phyloP scores from a whole-genome alignment of 1,140 invertebrate species.

The Mamestra configurata region DNA sequence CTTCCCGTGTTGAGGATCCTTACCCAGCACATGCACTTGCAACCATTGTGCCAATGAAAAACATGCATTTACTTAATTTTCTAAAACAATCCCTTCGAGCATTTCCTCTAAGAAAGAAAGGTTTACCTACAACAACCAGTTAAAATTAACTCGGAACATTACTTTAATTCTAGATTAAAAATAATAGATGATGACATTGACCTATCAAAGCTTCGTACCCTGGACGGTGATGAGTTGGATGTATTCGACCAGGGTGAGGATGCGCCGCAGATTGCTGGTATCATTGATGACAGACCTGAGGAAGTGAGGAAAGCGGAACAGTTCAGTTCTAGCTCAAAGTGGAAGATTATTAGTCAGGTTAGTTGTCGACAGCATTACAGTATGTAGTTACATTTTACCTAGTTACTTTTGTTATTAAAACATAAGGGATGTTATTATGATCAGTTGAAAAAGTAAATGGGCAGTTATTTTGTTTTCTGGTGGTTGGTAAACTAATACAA shows the following conservation, averaged over 20 bases:
- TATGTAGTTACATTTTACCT: background rate
- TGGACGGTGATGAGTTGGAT: constrained; percentile 91
- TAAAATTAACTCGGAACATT: background rate
- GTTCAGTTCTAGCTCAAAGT: constrained; percentile 90
- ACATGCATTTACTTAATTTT: too few species aligned
- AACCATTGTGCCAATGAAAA: too few species aligned
- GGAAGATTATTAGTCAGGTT: constrained; percentile 91
- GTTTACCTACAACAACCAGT: too few species aligned
- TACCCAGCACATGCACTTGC: too few species aligned
- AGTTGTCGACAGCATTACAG: constrained; percentile 17
- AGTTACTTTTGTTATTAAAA: too few species aligned
- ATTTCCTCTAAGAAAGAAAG: too few species aligned
- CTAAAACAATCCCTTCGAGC: too few species aligned
- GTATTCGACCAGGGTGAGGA: constrained; percentile 92
- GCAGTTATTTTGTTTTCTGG: too few species aligned
- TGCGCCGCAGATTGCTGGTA: constrained; percentile 96
- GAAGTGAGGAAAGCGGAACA: constrained; percentile 90
- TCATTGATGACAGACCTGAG: constrained; percentile 95
- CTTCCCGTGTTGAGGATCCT: too few species aligned
- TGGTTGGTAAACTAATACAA: too few species aligned
- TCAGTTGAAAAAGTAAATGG: too few species aligned
- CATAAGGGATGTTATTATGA: too few species aligned
- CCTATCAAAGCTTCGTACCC: constrained; percentile 89
- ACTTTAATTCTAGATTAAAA: constrained; percentile 89
- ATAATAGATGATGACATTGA: constrained; percentile 97